Evolutionary conservation across 2,797 vertebrate species (phyloP).

Genomic region (Rhinatrema bivittatum): DNA sequence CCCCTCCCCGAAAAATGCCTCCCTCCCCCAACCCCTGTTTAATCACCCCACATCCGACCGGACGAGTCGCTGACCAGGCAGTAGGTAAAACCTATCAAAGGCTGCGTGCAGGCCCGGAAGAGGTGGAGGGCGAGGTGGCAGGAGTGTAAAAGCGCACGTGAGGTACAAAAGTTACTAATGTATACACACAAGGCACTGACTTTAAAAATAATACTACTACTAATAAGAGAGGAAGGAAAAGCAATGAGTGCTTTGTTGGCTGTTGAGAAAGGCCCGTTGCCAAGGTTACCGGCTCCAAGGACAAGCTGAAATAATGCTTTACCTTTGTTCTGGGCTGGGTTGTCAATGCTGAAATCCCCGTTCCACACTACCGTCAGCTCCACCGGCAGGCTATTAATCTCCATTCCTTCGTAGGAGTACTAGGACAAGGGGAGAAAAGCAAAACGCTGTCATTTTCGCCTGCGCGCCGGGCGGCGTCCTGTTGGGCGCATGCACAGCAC

Average conservation of each 20-base stretch:
- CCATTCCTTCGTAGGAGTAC: slow-evolving; percentile 95
- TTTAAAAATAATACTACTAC: too few species aligned
- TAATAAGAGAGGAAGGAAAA: slow-evolving; percentile 22
- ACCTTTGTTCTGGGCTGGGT: slow-evolving; percentile 95
- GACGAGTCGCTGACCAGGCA: neutral
- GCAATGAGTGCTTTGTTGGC: slow-evolving; percentile 29
- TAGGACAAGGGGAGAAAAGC: slow-evolving; percentile 38
- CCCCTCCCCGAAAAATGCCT: neutral
- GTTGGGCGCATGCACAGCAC: too few species aligned
- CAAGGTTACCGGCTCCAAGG: slow-evolving; percentile 73
- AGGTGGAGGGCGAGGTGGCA: neutral
- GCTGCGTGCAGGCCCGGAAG: slow-evolving; percentile 1
- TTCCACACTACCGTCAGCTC: slow-evolving; percentile 96
- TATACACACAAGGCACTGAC: too few species aligned
- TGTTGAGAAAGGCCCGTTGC: slow-evolving; percentile 53
- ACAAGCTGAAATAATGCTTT: slow-evolving; percentile 54
- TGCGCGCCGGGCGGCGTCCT: neutral
- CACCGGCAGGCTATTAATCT: slow-evolving; percentile 92
- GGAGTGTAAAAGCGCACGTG: too few species aligned
- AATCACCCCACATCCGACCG: slow-evolving; percentile 9
- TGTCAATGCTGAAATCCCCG: slow-evolving; percentile 96
- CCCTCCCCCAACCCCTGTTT: slow-evolving; percentile 1
- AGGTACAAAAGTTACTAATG: too few species aligned
- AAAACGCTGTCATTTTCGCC: slow-evolving; percentile 2
- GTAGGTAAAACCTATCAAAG: slow-evolving; percentile 12